Evolutionary conservation across 2,888 invertebrate species (phyloP).

Genomic region (Thymelicus acteon): DNA sequence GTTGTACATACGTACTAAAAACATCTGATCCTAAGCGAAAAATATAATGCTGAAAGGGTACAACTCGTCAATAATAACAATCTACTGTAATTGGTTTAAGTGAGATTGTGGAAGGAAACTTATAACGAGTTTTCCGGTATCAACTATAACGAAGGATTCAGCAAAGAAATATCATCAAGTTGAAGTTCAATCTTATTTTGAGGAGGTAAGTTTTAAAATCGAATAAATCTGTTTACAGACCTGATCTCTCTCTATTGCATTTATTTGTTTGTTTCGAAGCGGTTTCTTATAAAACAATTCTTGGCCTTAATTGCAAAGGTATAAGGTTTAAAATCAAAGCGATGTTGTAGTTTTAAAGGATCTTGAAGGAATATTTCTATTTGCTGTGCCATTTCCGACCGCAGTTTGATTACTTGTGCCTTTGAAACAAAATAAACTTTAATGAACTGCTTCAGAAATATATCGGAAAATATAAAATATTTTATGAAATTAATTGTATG

Average conservation of each 20-base stretch:
- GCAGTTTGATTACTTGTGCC: slow-evolving; percentile 20
- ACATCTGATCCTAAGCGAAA: no score
- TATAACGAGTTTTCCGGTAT: slow-evolving; percentile 23
- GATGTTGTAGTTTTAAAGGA: neutral
- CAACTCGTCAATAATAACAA: neutral
- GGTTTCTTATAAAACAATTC: no score
- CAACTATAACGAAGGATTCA: slow-evolving; percentile 14
- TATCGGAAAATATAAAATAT: slow-evolving; percentile 5
- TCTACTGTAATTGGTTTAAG: neutral
- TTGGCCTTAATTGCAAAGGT: neutral
- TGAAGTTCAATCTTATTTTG: neutral
- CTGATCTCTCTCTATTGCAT: neutral
- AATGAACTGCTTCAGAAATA: slow-evolving; percentile 17
- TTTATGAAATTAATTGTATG: neutral
- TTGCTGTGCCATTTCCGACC: slow-evolving; percentile 5
- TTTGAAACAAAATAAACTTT: slow-evolving; percentile 28
- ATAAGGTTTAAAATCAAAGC: slow-evolving; percentile 15
- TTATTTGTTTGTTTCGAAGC: neutral
- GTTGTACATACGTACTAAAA: no score
- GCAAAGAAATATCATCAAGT: slow-evolving; percentile 15
- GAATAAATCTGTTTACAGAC: neutral
- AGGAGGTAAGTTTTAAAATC: neutral
- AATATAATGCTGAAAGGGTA: neutral
- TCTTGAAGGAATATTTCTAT: slow-evolving; percentile 11
- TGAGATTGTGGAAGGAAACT: slow-evolving; percentile 9